Evolutionary conservation across 2,888 invertebrate genomes (phyloP).

Genomic region (Protonemura montana): DNA sequence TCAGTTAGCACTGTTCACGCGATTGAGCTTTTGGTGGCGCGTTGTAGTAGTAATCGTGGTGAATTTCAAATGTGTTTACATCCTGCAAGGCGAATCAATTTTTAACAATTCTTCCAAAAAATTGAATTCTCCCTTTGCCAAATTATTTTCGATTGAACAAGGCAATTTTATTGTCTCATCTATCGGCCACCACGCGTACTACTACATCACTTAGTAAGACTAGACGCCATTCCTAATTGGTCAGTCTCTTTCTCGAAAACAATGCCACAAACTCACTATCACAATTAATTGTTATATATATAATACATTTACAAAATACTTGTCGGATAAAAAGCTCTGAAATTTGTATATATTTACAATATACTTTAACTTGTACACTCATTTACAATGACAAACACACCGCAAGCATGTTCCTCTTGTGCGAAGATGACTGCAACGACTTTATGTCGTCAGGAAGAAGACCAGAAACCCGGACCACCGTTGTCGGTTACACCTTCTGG

Average conservation of each 20-base stretch:
- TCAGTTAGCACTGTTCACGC: not conserved
- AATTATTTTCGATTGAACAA: not conserved
- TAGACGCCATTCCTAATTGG: not conserved
- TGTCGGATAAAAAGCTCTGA: slow-evolving; percentile 20
- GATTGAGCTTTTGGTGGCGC: not conserved
- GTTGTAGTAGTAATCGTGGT: not conserved
- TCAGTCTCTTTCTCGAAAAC: slow-evolving; percentile 41
- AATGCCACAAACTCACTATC: slow-evolving; percentile 30
- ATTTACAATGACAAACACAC: slow-evolving; percentile 32
- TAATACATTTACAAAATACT: slow-evolving; percentile 40
- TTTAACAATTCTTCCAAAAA: not conserved
- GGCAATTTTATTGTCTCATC: slow-evolving; percentile 4
- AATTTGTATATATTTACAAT: slow-evolving; percentile 19
- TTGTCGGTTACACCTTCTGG: not conserved
- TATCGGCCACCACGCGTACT: not conserved
- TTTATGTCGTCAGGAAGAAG: not conserved
- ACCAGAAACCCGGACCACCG: not conserved
- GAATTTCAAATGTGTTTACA: not conserved
- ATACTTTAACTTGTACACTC: slow-evolving; percentile 14
- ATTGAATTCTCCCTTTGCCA: not conserved
- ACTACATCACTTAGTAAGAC: not conserved
- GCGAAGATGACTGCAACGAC: not conserved
- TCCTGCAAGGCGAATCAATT: not conserved
- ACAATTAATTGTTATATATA: slow-evolving; percentile 27
- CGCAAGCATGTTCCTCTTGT: not conserved